Evolutionary conservation across 2,888 invertebrate species (phyloP).

Genomic region (Spisula subtruncata): DNA sequence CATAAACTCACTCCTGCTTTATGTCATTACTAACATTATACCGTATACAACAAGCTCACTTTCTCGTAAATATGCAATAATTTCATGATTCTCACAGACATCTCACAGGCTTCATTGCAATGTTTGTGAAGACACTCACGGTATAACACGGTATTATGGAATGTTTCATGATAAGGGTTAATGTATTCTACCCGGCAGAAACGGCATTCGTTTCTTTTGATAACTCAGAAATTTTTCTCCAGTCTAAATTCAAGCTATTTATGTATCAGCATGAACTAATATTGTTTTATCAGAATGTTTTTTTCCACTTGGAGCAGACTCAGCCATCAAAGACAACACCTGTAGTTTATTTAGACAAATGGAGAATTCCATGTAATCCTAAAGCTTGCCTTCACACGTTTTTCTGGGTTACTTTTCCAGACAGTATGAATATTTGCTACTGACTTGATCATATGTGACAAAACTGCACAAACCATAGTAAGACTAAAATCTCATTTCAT

Average conservation of each 20-base stretch:
- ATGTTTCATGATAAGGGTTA: slow-evolving; percentile 21
- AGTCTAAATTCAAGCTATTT: not conserved
- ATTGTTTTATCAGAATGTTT: slow-evolving; percentile 17
- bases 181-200: not conserved
- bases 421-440: not conserved
- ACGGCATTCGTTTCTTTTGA: slow-evolving; percentile 19
- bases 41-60: not conserved
- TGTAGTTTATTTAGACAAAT: slow-evolving; percentile 25
- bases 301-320: slow-evolving; percentile 19
- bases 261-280: slow-evolving; percentile 18
- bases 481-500: too few relatives aligned
- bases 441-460: not conserved
- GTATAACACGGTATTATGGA: not conserved
- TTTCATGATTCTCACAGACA: slow-evolving; percentile 13
- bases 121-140: not conserved
- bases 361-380: not conserved
- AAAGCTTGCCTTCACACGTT: not conserved
- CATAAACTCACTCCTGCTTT: slow-evolving; percentile 32
- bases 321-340: slow-evolving; percentile 20
- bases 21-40: slow-evolving; percentile 37
- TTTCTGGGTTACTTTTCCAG: not conserved
- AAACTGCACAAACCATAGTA: not conserved
- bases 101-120: not conserved
- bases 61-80: slow-evolving; percentile 14
- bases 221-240: not conserved